Base-by-base conservation (phyloP, 2,888 invertebrate species). In the Lampropteryx suffumata region DNA sequence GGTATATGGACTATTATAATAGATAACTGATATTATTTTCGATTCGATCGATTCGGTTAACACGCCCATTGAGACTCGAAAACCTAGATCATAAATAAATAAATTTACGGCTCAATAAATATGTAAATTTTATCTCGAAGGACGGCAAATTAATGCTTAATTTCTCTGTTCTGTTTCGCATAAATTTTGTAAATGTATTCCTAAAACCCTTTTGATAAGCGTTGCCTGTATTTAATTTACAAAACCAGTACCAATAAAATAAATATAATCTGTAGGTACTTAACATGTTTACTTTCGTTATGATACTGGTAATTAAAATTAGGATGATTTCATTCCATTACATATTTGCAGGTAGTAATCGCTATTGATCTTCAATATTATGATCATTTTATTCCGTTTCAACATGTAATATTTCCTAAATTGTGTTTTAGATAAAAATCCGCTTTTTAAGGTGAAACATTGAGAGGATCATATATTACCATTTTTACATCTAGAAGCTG, bases 141-240 rank as follows among this genome's bases (percentile, higher is more conserved):
- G 76, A 79, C 73, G 75, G 69, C 73, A 80, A 83, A 82, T 84
- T 84, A 80, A 82, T 79, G 79, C 76, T 77, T 80, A 83, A 83
- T 83, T 80, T 79, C 73, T 74, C 70, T 75, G 74, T 81, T 82
- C 76, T 76, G 75, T 82, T 80, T 73, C 71, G 80, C 79, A 82
- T 84, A 83, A 82, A 81, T 82, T 83, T 66, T 36, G 59, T 68
- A 78, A 84, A 82, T 81, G 71, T 78, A 82, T 83, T 78, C 71
- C 62, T 59, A 56, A 72, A 76, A 67, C 72, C 76, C 71, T 76
- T 81, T 76, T 69, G 72, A 71, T 73, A 69, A 67, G 68, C 64
- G 65, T 60, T 60, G 60, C 61, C 62, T 66, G 68, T 64, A 72
- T 69, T 17, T 69, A 71, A 76, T 74, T 78, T 68, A 63, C 64